These are phyloP conservation scores for Cataglyphis altisquamis DNA, from an alignment of 2,888 invertebrate species.

Conservation along the genomic window DNA sequence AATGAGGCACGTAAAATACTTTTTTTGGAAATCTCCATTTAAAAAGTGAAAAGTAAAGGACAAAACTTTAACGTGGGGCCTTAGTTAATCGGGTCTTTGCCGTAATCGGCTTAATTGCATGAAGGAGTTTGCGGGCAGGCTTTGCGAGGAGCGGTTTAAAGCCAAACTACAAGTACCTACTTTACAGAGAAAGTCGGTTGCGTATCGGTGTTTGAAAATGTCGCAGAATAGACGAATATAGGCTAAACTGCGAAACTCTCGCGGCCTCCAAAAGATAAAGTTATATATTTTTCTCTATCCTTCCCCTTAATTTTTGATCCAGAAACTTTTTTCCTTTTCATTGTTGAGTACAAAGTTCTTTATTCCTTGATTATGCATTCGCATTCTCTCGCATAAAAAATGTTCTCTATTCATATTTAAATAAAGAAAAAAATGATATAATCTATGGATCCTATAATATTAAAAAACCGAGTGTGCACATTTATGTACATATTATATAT, in stretches of 20 bases:
- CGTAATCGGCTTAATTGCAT: slow-evolving; percentile 70
- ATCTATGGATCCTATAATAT: background rate
- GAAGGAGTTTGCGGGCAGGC: slow-evolving; percentile 59
- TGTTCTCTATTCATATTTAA: background rate
- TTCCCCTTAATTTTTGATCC: background rate
- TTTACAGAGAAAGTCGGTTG: slow-evolving; percentile 50
- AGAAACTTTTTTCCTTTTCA: background rate
- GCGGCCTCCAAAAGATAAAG: background rate
- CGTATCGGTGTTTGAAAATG: slow-evolving; percentile 49
- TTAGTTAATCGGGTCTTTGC: slow-evolving; percentile 56
- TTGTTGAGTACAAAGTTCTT: background rate
- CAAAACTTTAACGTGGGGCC: slow-evolving; percentile 44
- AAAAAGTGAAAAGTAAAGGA: slow-evolving; percentile 38
- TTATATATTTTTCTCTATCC: slow-evolving; percentile 1
- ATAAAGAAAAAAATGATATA: background rate
- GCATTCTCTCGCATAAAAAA: background rate
- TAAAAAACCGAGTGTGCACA: background rate
- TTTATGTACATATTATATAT: no score
- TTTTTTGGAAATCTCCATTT: slow-evolving; percentile 34
- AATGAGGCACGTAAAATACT: background rate
- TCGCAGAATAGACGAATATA: slow-evolving; percentile 5
- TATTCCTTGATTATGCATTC: background rate
- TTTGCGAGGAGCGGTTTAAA: slow-evolving; percentile 40
- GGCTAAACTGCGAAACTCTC: slow-evolving; percentile 3
- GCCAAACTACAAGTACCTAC: slow-evolving; percentile 58